Evolutionary conservation across 1,140 invertebrate species (phyloP).

Genomic region (Onthophagus taurus): DNA sequence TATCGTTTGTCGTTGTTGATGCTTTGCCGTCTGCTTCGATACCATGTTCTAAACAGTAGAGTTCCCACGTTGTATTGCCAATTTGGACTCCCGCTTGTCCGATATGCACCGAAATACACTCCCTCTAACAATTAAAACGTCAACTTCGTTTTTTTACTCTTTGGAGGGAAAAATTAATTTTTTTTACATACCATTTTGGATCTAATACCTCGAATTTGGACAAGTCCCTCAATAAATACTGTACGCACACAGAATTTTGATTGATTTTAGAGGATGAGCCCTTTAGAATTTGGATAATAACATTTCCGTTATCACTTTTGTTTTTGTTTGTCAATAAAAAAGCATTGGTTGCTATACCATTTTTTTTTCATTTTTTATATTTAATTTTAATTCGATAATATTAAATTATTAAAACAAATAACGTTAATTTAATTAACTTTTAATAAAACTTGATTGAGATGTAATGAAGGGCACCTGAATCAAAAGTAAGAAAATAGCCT

Average conservation of each 20-base stretch:
- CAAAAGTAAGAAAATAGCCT: too few species aligned
- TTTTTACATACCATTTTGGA: slow-evolving; percentile 7
- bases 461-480: too few species aligned
- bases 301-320: slow-evolving; percentile 12
- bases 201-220: slow-evolving; percentile 8
- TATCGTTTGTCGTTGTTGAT: slow-evolving; percentile 35
- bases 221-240: slow-evolving; percentile 5
- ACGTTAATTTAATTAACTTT: too few species aligned
- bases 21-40: slow-evolving; percentile 58
- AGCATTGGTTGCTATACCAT: too few species aligned
- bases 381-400: too few species aligned
- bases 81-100: slow-evolving; percentile 84
- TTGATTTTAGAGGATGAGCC: slow-evolving; percentile 1
- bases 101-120: slow-evolving; percentile 73
- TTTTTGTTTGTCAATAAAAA: too few species aligned
- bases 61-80: slow-evolving; percentile 70
- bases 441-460: too few species aligned
- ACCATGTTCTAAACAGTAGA: slow-evolving; percentile 78
- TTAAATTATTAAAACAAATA: too few species aligned
- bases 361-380: too few species aligned
- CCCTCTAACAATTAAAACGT: slow-evolving; percentile 31
- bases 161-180: not conserved
- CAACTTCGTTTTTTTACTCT: not conserved
- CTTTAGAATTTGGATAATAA: slow-evolving; percentile 12
- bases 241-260: slow-evolving; percentile 12